Percentiles rank a stretch among this genome's conserved stretches.
Conservation (phyloP, 2,113 vertebrate species). For the Peucedramus taeniatus region DNA sequence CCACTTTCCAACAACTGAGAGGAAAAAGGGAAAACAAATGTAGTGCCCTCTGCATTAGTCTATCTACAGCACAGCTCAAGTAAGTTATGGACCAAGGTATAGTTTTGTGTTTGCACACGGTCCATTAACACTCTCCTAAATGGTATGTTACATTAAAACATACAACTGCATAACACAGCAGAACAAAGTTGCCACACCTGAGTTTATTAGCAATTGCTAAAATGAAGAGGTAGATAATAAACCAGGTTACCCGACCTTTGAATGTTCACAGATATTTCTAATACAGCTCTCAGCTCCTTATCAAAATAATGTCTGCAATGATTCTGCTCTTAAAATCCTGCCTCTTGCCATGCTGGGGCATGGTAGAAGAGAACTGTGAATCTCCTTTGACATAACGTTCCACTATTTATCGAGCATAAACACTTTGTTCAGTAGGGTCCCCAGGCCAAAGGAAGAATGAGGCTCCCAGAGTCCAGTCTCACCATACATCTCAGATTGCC, state of each 20-base stretch:
- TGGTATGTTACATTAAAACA: neutral
- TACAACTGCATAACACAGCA: neutral
- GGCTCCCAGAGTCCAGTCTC: neutral
- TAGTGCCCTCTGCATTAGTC: neutral
- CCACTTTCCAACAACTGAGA: neutral
- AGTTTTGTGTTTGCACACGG: neutral
- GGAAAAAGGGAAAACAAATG: neutral
- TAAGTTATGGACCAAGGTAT: neutral
- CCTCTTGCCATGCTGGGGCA: neutral
- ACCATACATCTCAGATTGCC: neutral
- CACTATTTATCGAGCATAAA: neutral
- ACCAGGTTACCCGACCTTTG: neutral
- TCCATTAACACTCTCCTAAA: neutral
- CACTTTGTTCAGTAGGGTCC: accelerated
- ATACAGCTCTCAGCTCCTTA: neutral
- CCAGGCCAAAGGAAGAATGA: neutral
- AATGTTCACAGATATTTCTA: neutral
- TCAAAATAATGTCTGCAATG: neutral
- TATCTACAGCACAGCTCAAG: neutral
- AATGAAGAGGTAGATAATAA: neutral
- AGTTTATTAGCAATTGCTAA: neutral
- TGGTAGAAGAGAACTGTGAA: neutral
- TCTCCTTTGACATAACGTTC: neutral
- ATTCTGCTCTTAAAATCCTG: neutral
- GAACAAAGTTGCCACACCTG: neutral